phyloP scores from a whole-genome alignment of 1,140 invertebrate genomes.

The Aphaenogaster floridana region DNA sequence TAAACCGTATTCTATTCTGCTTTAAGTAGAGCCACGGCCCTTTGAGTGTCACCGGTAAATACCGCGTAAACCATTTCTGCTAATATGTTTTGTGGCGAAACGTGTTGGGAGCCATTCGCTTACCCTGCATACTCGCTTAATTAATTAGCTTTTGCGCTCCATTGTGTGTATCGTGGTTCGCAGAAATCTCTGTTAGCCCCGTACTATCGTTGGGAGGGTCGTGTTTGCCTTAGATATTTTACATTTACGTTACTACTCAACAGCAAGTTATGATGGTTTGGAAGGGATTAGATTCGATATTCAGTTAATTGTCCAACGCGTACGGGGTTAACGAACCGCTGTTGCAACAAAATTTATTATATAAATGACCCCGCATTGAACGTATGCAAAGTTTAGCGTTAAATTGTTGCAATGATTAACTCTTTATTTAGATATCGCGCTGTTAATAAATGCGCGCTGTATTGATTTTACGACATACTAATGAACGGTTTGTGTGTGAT shows the following conservation, averaged over 20 bases:
- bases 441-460: conserved; percentile 9
- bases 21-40: conserved; percentile 51
- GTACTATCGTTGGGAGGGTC: not conserved
- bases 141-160: conserved; percentile 54
- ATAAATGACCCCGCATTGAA: not conserved
- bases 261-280: not conserved
- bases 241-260: not conserved
- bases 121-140: conserved; percentile 24
- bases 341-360: not conserved
- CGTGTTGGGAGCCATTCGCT: conserved; percentile 45
- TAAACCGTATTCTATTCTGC: conserved; percentile 61
- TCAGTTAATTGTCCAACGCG: not conserved
- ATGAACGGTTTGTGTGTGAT: conserved; percentile 7
- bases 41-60: conserved; percentile 61
- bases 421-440: conserved; percentile 38
- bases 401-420: conserved; percentile 36
- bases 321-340: not conserved
- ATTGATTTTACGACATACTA: conserved; percentile 37
- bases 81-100: conserved; percentile 49
- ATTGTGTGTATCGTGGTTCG: conserved; percentile 47
- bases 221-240: conserved; percentile 25
- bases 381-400: not conserved
- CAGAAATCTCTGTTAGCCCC: conserved; percentile 20
- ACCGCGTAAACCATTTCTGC: conserved; percentile 56
- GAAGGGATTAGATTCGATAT: conserved; percentile 29